Conservation (phyloP, 2,797 vertebrate genomes). For the Ctenosaura bakeri region DNA sequence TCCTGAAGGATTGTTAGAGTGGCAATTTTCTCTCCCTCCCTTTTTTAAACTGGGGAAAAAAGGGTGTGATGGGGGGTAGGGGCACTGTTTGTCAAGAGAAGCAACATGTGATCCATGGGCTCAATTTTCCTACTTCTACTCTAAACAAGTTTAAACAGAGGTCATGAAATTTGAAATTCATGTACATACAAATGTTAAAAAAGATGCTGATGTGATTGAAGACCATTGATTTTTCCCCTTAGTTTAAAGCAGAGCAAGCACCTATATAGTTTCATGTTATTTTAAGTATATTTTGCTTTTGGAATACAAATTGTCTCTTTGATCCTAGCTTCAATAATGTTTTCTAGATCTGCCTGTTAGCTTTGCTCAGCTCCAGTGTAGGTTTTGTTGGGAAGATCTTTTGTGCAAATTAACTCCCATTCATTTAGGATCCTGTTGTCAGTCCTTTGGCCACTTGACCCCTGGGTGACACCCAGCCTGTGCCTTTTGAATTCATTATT, state of each 20-base stretch:
- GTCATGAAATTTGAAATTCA: too few relatives aligned
- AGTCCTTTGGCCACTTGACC: background rate
- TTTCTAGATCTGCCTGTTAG: background rate
- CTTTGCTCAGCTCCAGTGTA: background rate
- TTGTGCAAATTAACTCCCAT: background rate
- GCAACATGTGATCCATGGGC: too few relatives aligned
- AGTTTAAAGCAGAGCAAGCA: background rate
- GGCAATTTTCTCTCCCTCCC: too few relatives aligned
- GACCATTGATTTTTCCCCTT: background rate
- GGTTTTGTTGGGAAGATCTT: background rate
- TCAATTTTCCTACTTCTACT: too few relatives aligned
- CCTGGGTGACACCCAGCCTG: background rate
- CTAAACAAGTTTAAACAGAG: too few relatives aligned
- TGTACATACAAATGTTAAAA: background rate
- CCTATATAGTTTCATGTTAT: background rate
- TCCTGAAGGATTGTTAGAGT: too few relatives aligned
- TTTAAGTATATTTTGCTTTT: background rate
- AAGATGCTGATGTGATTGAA: background rate
- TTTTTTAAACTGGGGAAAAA: too few relatives aligned
- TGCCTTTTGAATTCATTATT: background rate
- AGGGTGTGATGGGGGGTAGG: too few relatives aligned
- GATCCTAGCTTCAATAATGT: too few relatives aligned
- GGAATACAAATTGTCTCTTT: background rate
- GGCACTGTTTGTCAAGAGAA: too few relatives aligned
- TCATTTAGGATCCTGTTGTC: too few relatives aligned